A percentile compares a stretch with the other conserved stretches of the same genome.
Conservation (phyloP, 2,797 vertebrate genomes). For the Oreochromis grahami region DNA sequence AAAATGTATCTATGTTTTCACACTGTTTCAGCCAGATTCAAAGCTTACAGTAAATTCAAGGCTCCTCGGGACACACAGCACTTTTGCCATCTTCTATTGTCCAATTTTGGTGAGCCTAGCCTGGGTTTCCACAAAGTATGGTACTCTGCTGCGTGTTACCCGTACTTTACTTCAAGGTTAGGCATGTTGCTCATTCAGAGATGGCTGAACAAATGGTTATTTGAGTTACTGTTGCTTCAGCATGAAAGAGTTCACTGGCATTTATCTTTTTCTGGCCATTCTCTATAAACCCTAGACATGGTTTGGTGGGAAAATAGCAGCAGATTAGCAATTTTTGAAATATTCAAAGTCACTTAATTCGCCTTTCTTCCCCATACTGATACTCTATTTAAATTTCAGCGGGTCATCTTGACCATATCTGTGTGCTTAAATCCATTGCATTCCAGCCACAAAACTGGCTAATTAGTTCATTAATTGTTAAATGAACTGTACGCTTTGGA, state of each 20-base stretch:
- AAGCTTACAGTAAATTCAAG: no score
- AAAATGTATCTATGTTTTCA: not conserved
- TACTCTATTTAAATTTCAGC: not conserved
- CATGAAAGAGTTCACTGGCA: not conserved
- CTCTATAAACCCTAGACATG: not conserved
- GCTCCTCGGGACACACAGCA: not conserved
- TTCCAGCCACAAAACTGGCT: not conserved
- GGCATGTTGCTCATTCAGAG: not conserved
- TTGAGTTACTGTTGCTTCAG: not conserved
- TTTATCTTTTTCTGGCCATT: not conserved
- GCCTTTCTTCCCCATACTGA: not conserved
- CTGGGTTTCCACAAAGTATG: not conserved
- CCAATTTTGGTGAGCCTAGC: not conserved
- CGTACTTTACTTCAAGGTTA: accelerated
- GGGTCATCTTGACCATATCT: not conserved
- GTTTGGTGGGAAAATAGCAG: not conserved
- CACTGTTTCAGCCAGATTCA: not conserved
- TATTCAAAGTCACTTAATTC: not conserved
- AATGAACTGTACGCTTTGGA: not conserved
- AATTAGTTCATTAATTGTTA: not conserved
- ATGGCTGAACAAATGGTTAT: not conserved
- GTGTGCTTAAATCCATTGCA: not conserved
- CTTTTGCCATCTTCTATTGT: not conserved
- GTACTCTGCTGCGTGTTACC: not conserved
- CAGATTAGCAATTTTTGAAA: not conserved